A percentile compares a stretch with the other conserved stretches of the same genome.
phyloP scores from a whole-genome alignment of 2,797 vertebrate species.

The Epinephelus coioides region DNA sequence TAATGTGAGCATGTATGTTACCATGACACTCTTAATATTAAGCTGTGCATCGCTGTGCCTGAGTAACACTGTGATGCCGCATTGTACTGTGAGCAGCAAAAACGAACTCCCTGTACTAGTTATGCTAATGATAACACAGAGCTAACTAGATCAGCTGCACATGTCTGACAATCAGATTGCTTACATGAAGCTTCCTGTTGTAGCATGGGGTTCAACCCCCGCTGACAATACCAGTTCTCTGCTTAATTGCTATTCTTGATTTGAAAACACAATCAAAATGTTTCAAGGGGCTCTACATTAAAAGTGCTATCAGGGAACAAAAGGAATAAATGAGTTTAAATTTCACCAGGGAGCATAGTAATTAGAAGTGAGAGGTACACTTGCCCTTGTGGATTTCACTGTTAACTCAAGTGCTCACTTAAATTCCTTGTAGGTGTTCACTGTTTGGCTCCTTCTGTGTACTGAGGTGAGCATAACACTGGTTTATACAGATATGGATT shows the following conservation, averaged over 20 bases:
- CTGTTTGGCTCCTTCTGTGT: conserved; percentile 12
- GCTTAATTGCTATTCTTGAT: conserved; percentile 34
- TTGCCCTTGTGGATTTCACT: conserved; percentile 34
- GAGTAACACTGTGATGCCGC: neutral
- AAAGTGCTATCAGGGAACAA: conserved; percentile 31
- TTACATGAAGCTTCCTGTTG: conserved; percentile 26
- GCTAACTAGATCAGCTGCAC: conserved; percentile 27
- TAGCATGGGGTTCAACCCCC: conserved; percentile 11
- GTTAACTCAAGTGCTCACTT: conserved; percentile 22
- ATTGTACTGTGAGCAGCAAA: neutral
- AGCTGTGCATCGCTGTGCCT: neutral
- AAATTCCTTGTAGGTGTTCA: conserved; percentile 13
- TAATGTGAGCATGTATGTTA: neutral
- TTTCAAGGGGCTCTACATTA: conserved; percentile 38
- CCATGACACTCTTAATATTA: neutral
- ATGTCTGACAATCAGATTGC: conserved; percentile 8
- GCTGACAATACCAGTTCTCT: conserved; percentile 18
- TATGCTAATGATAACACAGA: neutral
- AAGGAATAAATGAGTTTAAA: conserved; percentile 33
- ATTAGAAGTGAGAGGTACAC: conserved; percentile 23
- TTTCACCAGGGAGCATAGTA: conserved; percentile 40
- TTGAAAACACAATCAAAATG: conserved; percentile 41
- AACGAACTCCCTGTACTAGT: no score
- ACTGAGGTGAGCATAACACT: conserved; percentile 12
- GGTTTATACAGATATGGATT: conserved; percentile 11